A percentile compares a stretch with the other conserved stretches of the same genome.
These are phyloP conservation scores for Harpagoxenus sublaevis DNA, from an alignment of 2,888 invertebrate species.

Conservation along the genomic window DNA sequence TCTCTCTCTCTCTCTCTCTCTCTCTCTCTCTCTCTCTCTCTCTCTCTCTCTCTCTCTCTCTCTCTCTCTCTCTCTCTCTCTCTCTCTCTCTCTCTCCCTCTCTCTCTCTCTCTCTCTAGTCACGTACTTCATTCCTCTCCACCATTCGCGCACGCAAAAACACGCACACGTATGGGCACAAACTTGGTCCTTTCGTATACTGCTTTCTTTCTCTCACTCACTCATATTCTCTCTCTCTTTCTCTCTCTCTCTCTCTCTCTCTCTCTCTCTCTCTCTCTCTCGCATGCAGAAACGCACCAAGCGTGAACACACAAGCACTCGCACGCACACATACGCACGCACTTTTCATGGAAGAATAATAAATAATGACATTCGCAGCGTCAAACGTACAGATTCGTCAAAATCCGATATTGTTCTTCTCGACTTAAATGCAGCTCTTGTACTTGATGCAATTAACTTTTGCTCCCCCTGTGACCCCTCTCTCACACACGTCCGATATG, in stretches of 20 bases:
- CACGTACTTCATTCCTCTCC: conserved; percentile 62
- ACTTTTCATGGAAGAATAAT: conserved; percentile 74
- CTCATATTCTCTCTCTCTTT: conserved; percentile 15
- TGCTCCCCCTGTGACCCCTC: conserved; percentile 54
- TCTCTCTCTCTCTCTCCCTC: too few species aligned
- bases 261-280: conserved; percentile 20
- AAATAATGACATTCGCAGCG: conserved; percentile 75
- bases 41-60: background rate
- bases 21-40: too few species aligned
- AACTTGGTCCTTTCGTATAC: conserved; percentile 14
- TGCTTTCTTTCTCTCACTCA: background rate
- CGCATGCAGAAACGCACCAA: conserved; percentile 13
- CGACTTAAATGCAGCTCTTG: conserved; percentile 85
- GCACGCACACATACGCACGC: conserved; percentile 35
- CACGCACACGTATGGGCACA: background rate
- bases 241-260: conserved; percentile 6
- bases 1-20: too few species aligned
- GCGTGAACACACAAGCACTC: conserved; percentile 27
- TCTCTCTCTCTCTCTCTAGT: conserved; percentile 24
- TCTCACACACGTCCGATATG: conserved; percentile 4
- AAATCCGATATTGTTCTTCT: conserved; percentile 66
- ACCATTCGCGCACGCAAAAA: conserved; percentile 28
- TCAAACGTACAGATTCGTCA: conserved; percentile 73
- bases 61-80: background rate
- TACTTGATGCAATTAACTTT: conserved; percentile 83